A percentile compares a stretch with the other conserved stretches of the same genome.
phyloP scores from a whole-genome alignment of 1,140 invertebrate genomes.

The Drosophila ironensis region DNA sequence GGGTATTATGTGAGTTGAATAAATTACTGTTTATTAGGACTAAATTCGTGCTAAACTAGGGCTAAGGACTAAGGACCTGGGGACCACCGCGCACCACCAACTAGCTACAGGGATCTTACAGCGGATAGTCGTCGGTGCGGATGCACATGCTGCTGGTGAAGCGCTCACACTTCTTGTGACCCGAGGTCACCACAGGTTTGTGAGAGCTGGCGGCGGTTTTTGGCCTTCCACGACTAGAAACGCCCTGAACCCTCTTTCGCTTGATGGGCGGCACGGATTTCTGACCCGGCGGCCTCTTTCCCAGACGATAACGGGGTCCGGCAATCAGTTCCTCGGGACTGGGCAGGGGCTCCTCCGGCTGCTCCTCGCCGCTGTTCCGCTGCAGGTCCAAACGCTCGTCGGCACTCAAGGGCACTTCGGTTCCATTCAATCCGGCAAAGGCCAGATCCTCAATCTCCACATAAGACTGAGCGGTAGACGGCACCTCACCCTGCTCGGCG shows the following conservation, averaged over 20 bases:
- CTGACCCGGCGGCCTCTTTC: conserved; percentile 39
- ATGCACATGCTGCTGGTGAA: conserved; percentile 90
- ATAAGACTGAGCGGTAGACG: conserved; percentile 36
- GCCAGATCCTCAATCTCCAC: conserved; percentile 69
- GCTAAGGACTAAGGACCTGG: conserved; percentile 14
- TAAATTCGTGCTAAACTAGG: conserved; percentile 1
- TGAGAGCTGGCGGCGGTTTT: conserved; percentile 60
- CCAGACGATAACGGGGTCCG: conserved; percentile 67
- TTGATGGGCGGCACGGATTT: conserved; percentile 51
- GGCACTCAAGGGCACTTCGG: conserved; percentile 36
- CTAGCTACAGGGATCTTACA: conserved; percentile 84
- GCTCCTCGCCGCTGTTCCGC: conserved; percentile 27
- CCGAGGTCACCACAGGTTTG: conserved; percentile 37
- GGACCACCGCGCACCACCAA: conserved; percentile 19
- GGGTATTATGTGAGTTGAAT: conserved; percentile 35
- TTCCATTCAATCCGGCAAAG: conserved; percentile 74
- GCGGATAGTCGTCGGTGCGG: conserved; percentile 88
- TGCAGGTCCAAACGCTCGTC: conserved; percentile 44
- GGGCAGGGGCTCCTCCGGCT: conserved; percentile 58
- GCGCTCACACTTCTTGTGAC: conserved; percentile 85
- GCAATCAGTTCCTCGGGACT: conserved; percentile 75
- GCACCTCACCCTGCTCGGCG: not conserved
- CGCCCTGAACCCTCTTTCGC: conserved; percentile 49
- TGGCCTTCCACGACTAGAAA: conserved; percentile 34
- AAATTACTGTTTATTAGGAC: conserved; percentile 61